Evolutionary conservation across 2,888 invertebrate species (phyloP), one percentile per base, ranked within the genome.

Genomic region (Drosophila mimica): DNA sequence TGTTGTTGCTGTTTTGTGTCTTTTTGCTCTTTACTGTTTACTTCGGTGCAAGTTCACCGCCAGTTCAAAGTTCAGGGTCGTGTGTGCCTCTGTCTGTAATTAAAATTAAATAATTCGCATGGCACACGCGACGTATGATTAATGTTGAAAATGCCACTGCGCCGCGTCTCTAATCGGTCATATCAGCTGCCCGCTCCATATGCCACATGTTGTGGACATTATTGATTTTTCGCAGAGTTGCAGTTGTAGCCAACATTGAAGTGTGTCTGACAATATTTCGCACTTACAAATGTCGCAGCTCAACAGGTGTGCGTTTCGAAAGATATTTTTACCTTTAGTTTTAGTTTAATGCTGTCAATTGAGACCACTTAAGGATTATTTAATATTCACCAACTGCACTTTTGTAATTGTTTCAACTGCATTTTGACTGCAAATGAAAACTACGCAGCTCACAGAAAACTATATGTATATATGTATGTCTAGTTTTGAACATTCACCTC

Each of bases 21-120:
- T 11, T 75, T 30, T 31, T 59, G 61, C 48, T 38, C 48, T 63
- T 76, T 77, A 43, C 30, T 77, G 49, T 49, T 61, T 36, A 62
- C 63, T 62, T 48, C 25, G 52, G 36, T 59, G 53, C 73, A 62
- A 76, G 90, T 89, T 89, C 84, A 88, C 75, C 70, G 86, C 59
- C 89, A 85, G 72, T 76, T 74, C 78, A 76, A 81, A 71, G 90
- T 88, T 85, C 90, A 85, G 88, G 88, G 86, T 89, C 86, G 62
- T 46, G 48, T 13, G 49, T 25, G 25, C 25, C 25, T 63, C 67
- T 30, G 63, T 28, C 89, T 83, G 78, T 54, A 89, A 87, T 76
- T 74, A 71, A 67, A 65, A 31, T 51, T 46, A 72, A 61, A 36
- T 58, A 64, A n/a, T 70, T 70, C 70, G 81, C 88, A 81, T 88